Evolutionary conservation across 2,888 invertebrate species (phyloP).

Genomic region (Heterodera filipjevi): DNA sequence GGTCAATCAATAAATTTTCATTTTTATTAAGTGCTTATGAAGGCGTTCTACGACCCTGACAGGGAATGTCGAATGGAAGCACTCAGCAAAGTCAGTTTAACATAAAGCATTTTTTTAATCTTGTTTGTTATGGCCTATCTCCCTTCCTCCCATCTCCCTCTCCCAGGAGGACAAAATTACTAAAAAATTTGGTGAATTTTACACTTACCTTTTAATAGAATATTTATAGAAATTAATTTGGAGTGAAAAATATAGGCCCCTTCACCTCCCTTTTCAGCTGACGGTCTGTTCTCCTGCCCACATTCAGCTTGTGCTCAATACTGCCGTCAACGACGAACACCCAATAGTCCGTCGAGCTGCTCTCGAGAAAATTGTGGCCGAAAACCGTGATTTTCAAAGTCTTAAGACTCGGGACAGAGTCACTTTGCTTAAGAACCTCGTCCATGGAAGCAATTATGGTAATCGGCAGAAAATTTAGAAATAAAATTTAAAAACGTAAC

Average conservation of each 20-base stretch:
- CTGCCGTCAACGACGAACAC: neutral
- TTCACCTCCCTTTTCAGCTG: neutral
- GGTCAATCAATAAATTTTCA: neutral
- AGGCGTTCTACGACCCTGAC: slow-evolving; percentile 1
- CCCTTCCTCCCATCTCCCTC: no score
- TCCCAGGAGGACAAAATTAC: no score
- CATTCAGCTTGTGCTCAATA: slow-evolving; percentile 9
- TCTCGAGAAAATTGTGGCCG: neutral
- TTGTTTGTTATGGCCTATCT: no score
- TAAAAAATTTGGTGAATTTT: no score
- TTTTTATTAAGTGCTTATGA: neutral
- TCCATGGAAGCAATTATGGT: slow-evolving; percentile 9
- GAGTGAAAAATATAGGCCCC: no score
- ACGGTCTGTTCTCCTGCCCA: neutral
- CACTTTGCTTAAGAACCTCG: neutral
- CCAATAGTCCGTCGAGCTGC: neutral
- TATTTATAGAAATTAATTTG: no score
- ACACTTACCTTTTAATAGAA: no score
- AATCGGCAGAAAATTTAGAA: neutral
- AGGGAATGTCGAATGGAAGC: slow-evolving; percentile 7
- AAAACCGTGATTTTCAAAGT: neutral
- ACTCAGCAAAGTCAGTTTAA: neutral
- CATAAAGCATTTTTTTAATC: no score
- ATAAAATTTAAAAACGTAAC: neutral
- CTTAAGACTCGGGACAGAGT: neutral